Conservation (phyloP, 2,113 vertebrate species). For the Antechinus stuartii region DNA sequence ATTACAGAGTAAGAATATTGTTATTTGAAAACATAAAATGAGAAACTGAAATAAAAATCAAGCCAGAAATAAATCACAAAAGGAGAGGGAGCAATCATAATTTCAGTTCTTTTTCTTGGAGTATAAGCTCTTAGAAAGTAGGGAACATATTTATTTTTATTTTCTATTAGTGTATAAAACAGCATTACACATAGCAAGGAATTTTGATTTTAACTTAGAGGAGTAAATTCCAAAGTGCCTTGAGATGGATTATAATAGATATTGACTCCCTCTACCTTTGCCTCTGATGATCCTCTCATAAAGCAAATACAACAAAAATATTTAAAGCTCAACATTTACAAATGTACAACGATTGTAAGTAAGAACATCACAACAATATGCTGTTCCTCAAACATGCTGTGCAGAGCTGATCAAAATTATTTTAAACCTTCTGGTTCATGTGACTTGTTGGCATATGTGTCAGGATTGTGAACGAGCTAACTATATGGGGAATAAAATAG, state of each 20-base stretch:
- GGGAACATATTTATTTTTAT: background rate
- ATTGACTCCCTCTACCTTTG: constrained; percentile 25
- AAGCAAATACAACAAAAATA: constrained; percentile 32
- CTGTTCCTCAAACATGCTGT: constrained; percentile 78
- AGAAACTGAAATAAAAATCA: background rate
- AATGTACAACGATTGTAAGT: constrained; percentile 62
- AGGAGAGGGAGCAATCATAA: background rate
- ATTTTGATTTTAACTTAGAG: constrained; percentile 22
- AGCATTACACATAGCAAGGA: background rate
- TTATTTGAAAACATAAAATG: constrained; percentile 7
- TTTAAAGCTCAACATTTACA: constrained; percentile 67
- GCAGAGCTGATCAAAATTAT: constrained; percentile 79
- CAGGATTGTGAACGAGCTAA: constrained; percentile 71
- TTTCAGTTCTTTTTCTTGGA: background rate
- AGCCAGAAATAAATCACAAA: background rate
- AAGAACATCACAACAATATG: constrained; percentile 77
- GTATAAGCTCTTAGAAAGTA: background rate
- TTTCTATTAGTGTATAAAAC: constrained; percentile 21
- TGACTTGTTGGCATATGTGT: constrained; percentile 77
- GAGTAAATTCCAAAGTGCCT: constrained; percentile 25
- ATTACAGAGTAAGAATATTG: background rate
- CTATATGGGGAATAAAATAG: constrained; percentile 68
- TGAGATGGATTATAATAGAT: background rate
- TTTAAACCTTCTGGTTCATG: constrained; percentile 80
- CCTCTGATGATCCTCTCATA: constrained; percentile 20